Evolutionary conservation across 2,797 vertebrate species (phyloP), one percentile per base, ranked within the genome.

Genomic region (Myotis pilosus): DNA sequence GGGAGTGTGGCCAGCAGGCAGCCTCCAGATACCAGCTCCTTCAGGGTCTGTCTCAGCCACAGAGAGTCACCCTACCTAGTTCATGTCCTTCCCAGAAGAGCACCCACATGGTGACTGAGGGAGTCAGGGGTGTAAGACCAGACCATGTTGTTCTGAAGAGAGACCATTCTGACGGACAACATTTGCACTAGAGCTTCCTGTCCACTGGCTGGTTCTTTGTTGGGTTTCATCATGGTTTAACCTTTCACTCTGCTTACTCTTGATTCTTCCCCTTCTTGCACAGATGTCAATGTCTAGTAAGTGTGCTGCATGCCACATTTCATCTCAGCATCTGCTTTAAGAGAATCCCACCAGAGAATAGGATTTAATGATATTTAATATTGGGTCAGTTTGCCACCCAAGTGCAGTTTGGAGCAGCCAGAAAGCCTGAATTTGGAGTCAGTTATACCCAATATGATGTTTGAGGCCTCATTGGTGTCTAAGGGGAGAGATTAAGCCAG

Each of bases 51-150:
- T n/a, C n/a, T 88, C 28, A 41, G 51, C 15, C 13, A 0, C 5
- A 51, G 71, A 68, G 4, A 38, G 15, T 8, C 12, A 0, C 16
- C 22, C 23, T 55, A 6, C 19, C 33, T 36, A 1, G 2, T 12
- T 51, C 25, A 20, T 28, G 30, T 74, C 16, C 38, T 87, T 30
- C 19, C 41, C 8, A 44, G 81, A 78, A 28, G 1, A 38, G 38
- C 0, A 0, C 4, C 23, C 8, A 12, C 8, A 1, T 25, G 8
- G 30, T 22, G 64, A 13, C 16, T 17, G 17, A 79, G 71, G 17
- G n/a, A 71, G 78, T 72, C n/a, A 62, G 16, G 23, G 8, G 8
- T n/a, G 11, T 9, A 23, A 84, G 47, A 19, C 28, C 17, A 25
- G 93, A 17, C 30, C 49, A 11, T 41, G 33, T 10, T 28, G 49